phyloP scores from a whole-genome alignment of 30 jellyfish, hydroid and myxozoan species.

The Aurelia coerulea region DNA sequence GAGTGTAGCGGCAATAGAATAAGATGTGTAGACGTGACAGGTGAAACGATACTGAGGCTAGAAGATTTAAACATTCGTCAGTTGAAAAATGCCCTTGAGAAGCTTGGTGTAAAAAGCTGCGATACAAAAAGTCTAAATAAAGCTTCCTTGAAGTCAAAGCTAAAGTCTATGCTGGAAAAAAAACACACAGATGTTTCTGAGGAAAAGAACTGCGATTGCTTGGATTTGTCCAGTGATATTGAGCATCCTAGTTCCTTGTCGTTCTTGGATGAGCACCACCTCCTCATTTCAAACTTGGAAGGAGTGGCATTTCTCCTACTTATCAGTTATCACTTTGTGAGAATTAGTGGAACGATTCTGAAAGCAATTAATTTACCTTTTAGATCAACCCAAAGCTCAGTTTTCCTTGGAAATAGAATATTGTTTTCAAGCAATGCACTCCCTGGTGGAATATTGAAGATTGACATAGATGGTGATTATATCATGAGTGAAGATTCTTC shows the following conservation, averaged over 20 bases:
- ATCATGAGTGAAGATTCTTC: too few species aligned
- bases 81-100: background rate
- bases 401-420: background rate
- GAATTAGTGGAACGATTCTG: background rate
- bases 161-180: slow-evolving; percentile 20
- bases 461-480: background rate
- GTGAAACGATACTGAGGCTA: background rate
- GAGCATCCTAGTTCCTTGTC: slow-evolving; percentile 10
- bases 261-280: background rate
- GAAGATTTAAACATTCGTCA: background rate
- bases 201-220: background rate
- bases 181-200: background rate
- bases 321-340: background rate
- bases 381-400: slow-evolving; percentile 1
- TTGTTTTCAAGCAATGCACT: background rate
- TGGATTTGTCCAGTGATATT: slow-evolving; percentile 11
- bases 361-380: slow-evolving; percentile 5
- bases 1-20: slow-evolving; percentile 16
- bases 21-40: background rate
- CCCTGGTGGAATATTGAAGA: background rate
- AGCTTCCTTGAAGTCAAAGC: slow-evolving; percentile 15
- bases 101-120: background rate
- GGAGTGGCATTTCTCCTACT: slow-evolving; percentile 8
- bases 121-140: background rate
- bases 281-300: slow-evolving; percentile 1